These are phyloP conservation scores for Bergia puertoricense DNA, from an alignment of 92 coral and sea anemone species.

Conservation along the genomic window DNA sequence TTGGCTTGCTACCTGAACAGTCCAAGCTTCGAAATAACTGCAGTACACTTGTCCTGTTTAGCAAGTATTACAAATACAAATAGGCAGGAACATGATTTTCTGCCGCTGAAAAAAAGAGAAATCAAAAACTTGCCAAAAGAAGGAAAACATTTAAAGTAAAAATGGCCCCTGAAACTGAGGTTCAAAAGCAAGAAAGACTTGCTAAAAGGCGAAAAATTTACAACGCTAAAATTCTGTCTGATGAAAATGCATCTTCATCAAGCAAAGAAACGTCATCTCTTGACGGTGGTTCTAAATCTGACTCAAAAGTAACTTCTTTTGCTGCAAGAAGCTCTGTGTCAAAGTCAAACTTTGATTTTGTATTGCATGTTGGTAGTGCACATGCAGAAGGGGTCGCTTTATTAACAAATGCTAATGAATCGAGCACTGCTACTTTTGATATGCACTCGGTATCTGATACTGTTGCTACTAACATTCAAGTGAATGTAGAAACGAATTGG, in stretches of 20 bases:
- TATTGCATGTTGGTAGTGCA: too few species aligned
- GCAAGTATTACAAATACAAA: neutral
- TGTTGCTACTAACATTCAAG: neutral
- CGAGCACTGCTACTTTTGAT: too few species aligned
- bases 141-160: slow-evolving; percentile 15
- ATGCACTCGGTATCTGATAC: too few species aligned
- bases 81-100: neutral
- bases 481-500: neutral
- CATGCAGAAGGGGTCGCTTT: too few species aligned
- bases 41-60: neutral
- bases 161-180: slow-evolving; percentile 29
- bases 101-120: neutral
- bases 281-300: slow-evolving; percentile 4
- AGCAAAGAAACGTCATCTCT: neutral
- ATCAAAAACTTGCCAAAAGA: neutral
- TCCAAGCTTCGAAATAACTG: slow-evolving; percentile 12
- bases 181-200: neutral
- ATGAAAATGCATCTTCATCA: neutral
- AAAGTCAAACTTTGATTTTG: too few species aligned
- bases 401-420: too few species aligned
- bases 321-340: too few species aligned
- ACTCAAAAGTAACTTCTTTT: neutral
- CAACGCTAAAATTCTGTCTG: neutral
- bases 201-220: slow-evolving; percentile 3
- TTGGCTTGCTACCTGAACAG: neutral